Evolutionary conservation across 1,140 invertebrate species (phyloP), one percentile per base, ranked within the genome.

Genomic region (Steinernema khuongi): DNA sequence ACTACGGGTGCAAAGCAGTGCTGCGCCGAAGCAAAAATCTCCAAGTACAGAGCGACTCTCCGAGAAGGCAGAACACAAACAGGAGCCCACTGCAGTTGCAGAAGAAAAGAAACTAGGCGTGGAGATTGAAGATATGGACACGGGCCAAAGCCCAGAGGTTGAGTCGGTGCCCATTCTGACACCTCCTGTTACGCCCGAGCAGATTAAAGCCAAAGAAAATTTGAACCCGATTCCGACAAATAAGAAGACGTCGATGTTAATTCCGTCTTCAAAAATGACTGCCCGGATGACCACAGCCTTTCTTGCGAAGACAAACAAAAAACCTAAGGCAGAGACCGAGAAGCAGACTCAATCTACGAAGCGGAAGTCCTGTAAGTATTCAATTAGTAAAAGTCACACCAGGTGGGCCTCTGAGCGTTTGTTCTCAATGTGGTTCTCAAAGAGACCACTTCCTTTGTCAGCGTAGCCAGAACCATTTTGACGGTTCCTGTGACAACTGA

Each of bases 221-320:
- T 22, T 60, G 4, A 60, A 60, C 26, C 50, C 50, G 22, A 22
- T 4, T 14, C 7, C 50, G 11, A 22, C 50, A 22, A n/a, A 41
- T 11, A 41, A 7, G 11, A 60, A 60, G 50, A 60, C 50, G 4
- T 60, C 50, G 26, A 60, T 60, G 50, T 22, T 60, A 4, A 60
- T 60, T 60, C 50, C 50, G 50, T 60, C 50, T 4, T 60, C 50
- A 60, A 60, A 60, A 60, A 22, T 60, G 50, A 60, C 50, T 14
- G 50, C 50, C 2, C 50, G 50, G 7, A 60, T 60, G 50, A 60
- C 50, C 14, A 60, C 50, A 22, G 50, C 50, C 4, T 60, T 60
- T 22, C 19, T 60, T 7, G 19, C 50, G 22, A 60, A 60, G 22
- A 60, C 7, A 4, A 22, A 7, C 4, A 60, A 60, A 60, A 60